Evolutionary conservation across 2,888 invertebrate genomes (phyloP), one percentile per base, ranked within the genome.

Genomic region (Papilio gigon): DNA sequence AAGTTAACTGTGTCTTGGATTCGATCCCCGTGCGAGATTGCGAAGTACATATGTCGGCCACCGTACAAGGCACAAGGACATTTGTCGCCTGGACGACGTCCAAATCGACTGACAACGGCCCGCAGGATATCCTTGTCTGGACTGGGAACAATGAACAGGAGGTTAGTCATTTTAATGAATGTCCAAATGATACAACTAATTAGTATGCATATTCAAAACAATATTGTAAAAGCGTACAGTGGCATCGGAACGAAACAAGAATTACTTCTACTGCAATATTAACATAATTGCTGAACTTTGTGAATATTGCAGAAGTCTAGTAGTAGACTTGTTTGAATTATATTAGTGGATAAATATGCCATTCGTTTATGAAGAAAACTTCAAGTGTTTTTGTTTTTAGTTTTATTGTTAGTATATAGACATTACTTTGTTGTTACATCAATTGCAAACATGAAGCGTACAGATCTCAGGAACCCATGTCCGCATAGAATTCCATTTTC

Each of bases 41-140:
- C 17, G 8, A n/a, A 12, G 35, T 58, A 68, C 62, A 68, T 44
- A 44, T 68, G 67, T 68, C 62, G 20, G 11, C 22, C 14, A 14
- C 63, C 68, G 33, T 63, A 68, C 42, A 68, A 44, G 68, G 68
- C 25, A 17, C 68, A 62, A 67, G 68, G 68, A 58, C 68, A 42
- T 17, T 62, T 17, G 62, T 27, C 25, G 59, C 22, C 56, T 68
- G 68, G 68, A 68, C 44, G 30, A 20, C 35, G 42, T 67, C 63
- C 63, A 63, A 68, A 12, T 33, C 30, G 30, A 40, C 42, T n/a
- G 22, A 47, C 47, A 5, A n/a, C 20, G 61, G 56, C 50, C 6
- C 27, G 35, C 66, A 66, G 67, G 67, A 67, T 50, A 61, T 67
- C 67, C 67, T 63, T 68, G 63, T 68, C 63, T 25, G 63, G 42